Evolutionary conservation across 64 coral and sea anemone species (phyloP), one percentile per base, ranked within the genome.

Genomic region (Montipora capricornis): DNA sequence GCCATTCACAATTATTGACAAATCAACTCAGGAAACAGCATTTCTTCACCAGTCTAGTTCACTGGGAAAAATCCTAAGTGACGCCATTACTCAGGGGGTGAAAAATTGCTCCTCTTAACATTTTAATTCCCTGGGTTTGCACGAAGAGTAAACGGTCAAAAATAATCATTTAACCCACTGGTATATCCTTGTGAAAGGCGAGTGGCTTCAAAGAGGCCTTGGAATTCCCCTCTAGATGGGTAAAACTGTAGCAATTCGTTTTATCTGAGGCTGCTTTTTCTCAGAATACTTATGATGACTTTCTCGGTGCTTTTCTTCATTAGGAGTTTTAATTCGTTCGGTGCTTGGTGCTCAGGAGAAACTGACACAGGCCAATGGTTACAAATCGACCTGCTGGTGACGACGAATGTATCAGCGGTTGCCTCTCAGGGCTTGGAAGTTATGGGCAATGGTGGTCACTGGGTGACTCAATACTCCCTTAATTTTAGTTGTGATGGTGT

Each of bases 401-500:
- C 82, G 7, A 89, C 61, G 4, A 90, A 73, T 26, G 73, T 97
- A 8, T 83, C 82, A 44, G 92, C 89, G 7, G 53, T 95, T 24
- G 93, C 95, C 16, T 92, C 92, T 12, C 95, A 97, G 81, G 95
- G 95, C 3, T 69, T 96, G 80, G 75, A 66, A 29, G 77, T 77
- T 57, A 69, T 81, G 12, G 82, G 45, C 0, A 29, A 68, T 50
- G 82, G 8, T 22, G 82, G 66, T 71, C 80, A 97, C 58, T 97
- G 95, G 95, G 95, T 97, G n/a, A 89, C 95, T n/a, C 75, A 73
- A 14, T 97, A 92, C 51, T 60, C 89, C 12, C 8, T 97, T 9
- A 97, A 90, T 61, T 97, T 89, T 11, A 97, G 95, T 60, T 97
- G 95, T 74, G 69, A 95, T n/a, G 93, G 95, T 12, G 64, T 64